Evolutionary conservation across 2,797 vertebrate genomes (phyloP).

Genomic region (Gobionotothen gibberifrons): DNA sequence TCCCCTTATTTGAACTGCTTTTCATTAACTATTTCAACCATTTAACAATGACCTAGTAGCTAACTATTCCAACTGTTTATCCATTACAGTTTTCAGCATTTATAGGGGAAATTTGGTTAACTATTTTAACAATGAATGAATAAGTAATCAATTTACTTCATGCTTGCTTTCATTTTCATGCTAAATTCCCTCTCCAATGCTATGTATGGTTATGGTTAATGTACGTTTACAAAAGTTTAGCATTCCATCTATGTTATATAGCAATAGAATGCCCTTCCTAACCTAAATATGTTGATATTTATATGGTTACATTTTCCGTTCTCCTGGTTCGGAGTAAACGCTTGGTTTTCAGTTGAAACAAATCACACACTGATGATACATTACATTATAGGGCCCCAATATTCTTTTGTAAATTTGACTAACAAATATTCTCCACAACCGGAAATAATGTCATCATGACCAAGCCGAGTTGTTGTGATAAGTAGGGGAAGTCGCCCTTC

Average conservation of each 20-base stretch:
- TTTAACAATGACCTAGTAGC: too few species aligned
- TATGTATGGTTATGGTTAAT: not conserved
- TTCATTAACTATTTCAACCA: not conserved
- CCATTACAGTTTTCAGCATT: too few species aligned
- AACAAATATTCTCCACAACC: slow-evolving; percentile 27
- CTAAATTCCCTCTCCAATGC: not conserved
- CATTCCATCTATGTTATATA: not conserved
- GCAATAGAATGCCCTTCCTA: not conserved
- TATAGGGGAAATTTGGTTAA: too few species aligned
- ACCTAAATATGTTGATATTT: not conserved
- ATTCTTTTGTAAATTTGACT: slow-evolving; percentile 39
- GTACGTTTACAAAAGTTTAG: not conserved
- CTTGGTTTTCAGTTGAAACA: not conserved
- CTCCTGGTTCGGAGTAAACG: not conserved
- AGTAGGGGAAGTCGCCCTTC: not conserved
- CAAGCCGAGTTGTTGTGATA: slow-evolving; percentile 17
- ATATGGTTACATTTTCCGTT: not conserved
- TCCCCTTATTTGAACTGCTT: not conserved
- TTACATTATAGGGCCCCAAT: not conserved
- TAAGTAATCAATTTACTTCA: not conserved
- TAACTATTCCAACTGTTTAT: not conserved
- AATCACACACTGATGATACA: not conserved
- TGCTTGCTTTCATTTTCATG: not conserved
- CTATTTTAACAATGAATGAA: not conserved
- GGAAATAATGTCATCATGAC: not conserved